Evolutionary conservation across 2,113 vertebrate genomes (phyloP).

Genomic region (Oostethus manadensis): DNA sequence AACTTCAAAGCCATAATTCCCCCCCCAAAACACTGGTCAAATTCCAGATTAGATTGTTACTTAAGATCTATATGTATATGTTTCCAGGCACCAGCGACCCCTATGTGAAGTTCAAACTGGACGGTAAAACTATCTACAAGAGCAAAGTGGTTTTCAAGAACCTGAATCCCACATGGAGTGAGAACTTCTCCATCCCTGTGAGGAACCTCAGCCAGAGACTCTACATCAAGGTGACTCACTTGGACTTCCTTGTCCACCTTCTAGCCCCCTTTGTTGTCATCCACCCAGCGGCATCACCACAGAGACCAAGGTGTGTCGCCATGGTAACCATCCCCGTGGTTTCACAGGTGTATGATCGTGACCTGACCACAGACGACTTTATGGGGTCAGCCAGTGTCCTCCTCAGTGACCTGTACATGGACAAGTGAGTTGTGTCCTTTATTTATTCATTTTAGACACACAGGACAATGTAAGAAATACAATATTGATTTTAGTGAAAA

Average conservation of each 20-base stretch:
- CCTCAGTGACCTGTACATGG: slow-evolving; percentile 80
- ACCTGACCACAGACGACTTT: slow-evolving; percentile 93
- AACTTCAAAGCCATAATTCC: too few relatives aligned
- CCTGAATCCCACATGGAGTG: slow-evolving; percentile 91
- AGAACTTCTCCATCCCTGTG: slow-evolving; percentile 86
- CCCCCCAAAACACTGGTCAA: too few relatives aligned
- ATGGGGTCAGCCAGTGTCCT: slow-evolving; percentile 84
- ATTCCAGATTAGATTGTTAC: background rate
- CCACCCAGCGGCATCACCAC: too few relatives aligned
- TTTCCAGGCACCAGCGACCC: slow-evolving; percentile 93
- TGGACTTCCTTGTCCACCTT: background rate
- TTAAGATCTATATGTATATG: background rate
- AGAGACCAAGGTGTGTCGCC: background rate
- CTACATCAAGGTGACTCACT: slow-evolving; percentile 80
- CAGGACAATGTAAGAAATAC: too few relatives aligned
- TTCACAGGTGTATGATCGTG: slow-evolving; percentile 88
- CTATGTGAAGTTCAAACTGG: slow-evolving; percentile 92
- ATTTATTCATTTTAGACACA: background rate
- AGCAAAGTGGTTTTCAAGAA: slow-evolving; percentile 94
- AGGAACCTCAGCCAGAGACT: slow-evolving; percentile 84
- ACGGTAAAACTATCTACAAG: slow-evolving; percentile 94
- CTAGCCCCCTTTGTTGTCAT: background rate
- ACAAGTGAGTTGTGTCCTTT: slow-evolving; percentile 74
- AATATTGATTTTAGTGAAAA: too few relatives aligned
- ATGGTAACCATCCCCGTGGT: background rate